Conservation (phyloP, 2,113 vertebrate species). For the Stigmatopora argus region DNA sequence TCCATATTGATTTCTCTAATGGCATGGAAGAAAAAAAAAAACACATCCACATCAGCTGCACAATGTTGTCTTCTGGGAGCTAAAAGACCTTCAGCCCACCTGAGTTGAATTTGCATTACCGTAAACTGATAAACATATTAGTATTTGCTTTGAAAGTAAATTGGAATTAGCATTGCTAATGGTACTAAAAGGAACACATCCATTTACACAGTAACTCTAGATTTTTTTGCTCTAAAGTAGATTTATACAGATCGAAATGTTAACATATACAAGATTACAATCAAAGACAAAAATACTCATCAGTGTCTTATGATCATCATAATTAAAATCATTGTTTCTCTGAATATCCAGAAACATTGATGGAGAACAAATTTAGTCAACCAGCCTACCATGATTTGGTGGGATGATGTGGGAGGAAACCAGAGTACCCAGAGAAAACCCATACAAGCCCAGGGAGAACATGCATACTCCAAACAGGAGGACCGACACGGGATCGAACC, state of each 20-base stretch:
- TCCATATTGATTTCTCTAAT: slow-evolving; percentile 57
- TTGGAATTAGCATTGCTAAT: slow-evolving; percentile 8
- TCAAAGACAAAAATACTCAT: neutral
- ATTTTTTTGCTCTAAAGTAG: neutral
- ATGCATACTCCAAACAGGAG: no score
- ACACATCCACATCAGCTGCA: slow-evolving; percentile 21
- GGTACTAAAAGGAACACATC: slow-evolving; percentile 10
- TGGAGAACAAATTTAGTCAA: no score
- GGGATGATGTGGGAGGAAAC: no score
- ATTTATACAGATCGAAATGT: no score
- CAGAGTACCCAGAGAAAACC: no score
- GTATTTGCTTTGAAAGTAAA: slow-evolving; percentile 25
- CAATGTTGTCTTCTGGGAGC: slow-evolving; percentile 24
- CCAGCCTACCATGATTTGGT: no score
- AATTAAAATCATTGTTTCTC: no score
- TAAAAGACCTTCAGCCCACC: slow-evolving; percentile 26
- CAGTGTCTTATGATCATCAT: no score
- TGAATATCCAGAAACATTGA: no score
- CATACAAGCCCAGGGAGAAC: no score
- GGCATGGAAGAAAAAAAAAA: slow-evolving; percentile 14
- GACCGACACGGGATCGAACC: no score
- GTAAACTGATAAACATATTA: slow-evolving; percentile 42
- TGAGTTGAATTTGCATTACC: slow-evolving; percentile 37
- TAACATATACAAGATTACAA: no score
- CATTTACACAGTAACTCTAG: slow-evolving; percentile 9